phyloP scores from a whole-genome alignment of 2,113 vertebrate genomes.

The Isichthys henryi region DNA sequence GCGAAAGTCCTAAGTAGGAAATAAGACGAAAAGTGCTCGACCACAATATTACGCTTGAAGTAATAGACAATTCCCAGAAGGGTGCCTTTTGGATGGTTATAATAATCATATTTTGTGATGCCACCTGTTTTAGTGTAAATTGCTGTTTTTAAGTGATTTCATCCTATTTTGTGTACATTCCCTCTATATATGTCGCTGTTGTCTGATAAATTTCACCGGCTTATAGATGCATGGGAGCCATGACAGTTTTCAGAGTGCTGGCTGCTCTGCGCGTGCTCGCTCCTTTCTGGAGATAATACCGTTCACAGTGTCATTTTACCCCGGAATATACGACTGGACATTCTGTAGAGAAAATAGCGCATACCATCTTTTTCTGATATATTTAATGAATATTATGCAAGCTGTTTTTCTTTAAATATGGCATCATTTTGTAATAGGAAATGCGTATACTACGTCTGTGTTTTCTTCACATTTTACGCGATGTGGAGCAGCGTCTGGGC shows the following conservation, averaged over 20 bases:
- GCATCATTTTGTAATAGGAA: too few relatives aligned
- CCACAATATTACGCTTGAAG: neutral
- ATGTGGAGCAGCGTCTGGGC: too few relatives aligned
- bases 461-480: too few relatives aligned
- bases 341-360: too few relatives aligned
- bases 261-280: neutral
- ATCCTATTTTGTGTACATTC: neutral
- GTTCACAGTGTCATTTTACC: conserved; percentile 31
- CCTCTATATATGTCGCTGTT: neutral
- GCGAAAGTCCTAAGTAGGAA: neutral
- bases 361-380: too few relatives aligned
- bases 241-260: neutral
- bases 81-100: neutral
- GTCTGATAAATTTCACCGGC: neutral
- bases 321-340: too few relatives aligned
- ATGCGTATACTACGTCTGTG: too few relatives aligned
- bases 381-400: too few relatives aligned
- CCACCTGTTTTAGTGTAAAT: neutral
- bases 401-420: too few relatives aligned
- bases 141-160: neutral
- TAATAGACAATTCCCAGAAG: neutral
- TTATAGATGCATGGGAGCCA: neutral
- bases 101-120: neutral
- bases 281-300: neutral
- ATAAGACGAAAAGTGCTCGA: neutral